Percentiles rank a stretch among this genome's conserved stretches.
phyloP scores from a whole-genome alignment of 2,888 invertebrate species.

The Lepidocyrtinus sp. region DNA sequence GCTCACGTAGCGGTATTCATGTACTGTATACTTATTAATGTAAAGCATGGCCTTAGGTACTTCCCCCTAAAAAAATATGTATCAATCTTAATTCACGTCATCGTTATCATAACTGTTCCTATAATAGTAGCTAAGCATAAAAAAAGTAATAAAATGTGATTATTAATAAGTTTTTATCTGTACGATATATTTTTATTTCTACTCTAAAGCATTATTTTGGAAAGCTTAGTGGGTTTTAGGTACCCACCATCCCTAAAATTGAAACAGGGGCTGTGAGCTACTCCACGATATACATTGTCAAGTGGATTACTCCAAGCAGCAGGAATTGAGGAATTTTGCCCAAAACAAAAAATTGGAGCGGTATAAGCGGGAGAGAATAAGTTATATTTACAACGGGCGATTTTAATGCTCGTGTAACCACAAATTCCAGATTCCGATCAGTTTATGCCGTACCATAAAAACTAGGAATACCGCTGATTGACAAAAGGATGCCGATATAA shows the following conservation, averaged over 20 bases:
- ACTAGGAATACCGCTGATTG: no score
- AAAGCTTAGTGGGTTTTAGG: background rate
- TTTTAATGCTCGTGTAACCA: background rate
- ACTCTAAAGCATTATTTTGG: background rate
- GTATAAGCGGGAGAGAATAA: no score
- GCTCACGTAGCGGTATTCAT: background rate
- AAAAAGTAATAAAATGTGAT: background rate
- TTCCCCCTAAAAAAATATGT: background rate
- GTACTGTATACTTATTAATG: background rate
- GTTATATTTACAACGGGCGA: no score
- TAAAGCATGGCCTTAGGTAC: background rate
- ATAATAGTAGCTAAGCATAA: background rate
- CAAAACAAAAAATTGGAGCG: background rate
- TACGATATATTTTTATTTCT: background rate
- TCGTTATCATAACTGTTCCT: background rate
- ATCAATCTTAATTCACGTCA: background rate
- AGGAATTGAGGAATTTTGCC: background rate
- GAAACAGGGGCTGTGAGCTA: background rate
- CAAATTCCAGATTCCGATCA: background rate
- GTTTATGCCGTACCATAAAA: no score
- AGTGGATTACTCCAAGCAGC: background rate
- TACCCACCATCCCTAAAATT: background rate
- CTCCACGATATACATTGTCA: background rate
- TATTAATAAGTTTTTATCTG: background rate
- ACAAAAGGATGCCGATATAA: no score